Evolutionary conservation across 2,797 vertebrate genomes (phyloP), one percentile per base, ranked within the genome.

Genomic region (Brachymystax lenok): DNA sequence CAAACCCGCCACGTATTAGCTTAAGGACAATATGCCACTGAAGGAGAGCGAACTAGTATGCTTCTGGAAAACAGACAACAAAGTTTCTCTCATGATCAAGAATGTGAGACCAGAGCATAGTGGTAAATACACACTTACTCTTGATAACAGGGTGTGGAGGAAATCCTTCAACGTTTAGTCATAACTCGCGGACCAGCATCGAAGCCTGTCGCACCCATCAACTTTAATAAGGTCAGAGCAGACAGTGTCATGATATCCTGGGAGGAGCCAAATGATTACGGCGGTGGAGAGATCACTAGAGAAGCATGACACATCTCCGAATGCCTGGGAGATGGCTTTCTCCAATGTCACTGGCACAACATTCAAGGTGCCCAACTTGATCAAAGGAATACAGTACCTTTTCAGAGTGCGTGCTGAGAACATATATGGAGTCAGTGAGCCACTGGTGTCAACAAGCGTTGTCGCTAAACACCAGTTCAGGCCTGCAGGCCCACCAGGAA

Each of bases 321-420:
- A 93, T 70, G 94, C 94, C 77, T 99, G 98, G 98, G 99, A 99
- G 89, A 96, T 99, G 95, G 97, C 95, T 51, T 98, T 95, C 88
- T 98, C 98, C 1, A 95, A 88, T 89, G 96, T 98, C 71, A 82
- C 91, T 78, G 95, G 90, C 77, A 98, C 96, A 73, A 95, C 95
- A 73, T 98, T 97, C 89, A 98, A 95, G 90, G 91, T 98, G 77
- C 78, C 93, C 76, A 99, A 98, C 88, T 93, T 99, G 69, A 92
- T 99, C 84, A 98, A 99, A 91, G 97, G 96, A 72, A 80, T 90
- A 27, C 97, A 97, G 76, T 99, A 99, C 86, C 97, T 98, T 83
- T 99, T 99, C 88, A 96, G 96, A 93, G 96, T 99, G 51, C 93
- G 95, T 85, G 97, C 97, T 72, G 98, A 99, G 93, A 99, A 99